These are phyloP conservation scores for Tenebrosternarchus preto DNA, from an alignment of 2,113 vertebrate species.

Conservation along the genomic window DNA sequence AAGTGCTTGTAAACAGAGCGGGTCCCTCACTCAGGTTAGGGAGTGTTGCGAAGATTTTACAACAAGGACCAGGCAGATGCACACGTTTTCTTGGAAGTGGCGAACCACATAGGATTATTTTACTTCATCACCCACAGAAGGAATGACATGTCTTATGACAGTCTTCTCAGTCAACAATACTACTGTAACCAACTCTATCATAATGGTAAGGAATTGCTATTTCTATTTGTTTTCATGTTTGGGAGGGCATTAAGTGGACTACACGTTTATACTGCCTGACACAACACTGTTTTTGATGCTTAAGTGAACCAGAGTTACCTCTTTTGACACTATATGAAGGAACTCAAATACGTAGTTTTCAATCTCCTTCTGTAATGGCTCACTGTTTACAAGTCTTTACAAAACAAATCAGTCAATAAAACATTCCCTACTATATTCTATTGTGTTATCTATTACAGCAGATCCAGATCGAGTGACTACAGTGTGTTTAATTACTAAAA, in stretches of 20 bases:
- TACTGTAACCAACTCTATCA: slow-evolving; percentile 73
- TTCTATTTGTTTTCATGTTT: neutral
- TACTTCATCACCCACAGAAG: slow-evolving; percentile 14
- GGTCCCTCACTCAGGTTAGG: neutral
- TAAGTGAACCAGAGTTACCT: slow-evolving; percentile 48
- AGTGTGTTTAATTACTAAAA: neutral
- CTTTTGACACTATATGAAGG: neutral
- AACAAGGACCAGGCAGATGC: slow-evolving; percentile 21
- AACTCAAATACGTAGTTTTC: neutral
- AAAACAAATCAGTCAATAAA: no score
- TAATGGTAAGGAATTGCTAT: slow-evolving; percentile 70
- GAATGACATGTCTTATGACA: slow-evolving; percentile 75
- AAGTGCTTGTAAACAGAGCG: slow-evolving; percentile 54
- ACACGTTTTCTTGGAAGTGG: neutral
- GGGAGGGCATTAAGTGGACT: neutral
- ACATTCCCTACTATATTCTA: neutral
- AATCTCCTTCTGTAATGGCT: no score
- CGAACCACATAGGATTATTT: slow-evolving; percentile 17
- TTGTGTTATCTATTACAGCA: neutral
- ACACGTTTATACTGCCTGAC: neutral
- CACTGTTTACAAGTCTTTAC: no score
- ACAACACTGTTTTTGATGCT: neutral
- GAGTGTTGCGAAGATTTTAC: neutral
- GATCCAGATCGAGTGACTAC: neutral
- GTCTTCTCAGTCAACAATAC: slow-evolving; percentile 73